These are phyloP conservation scores for Haliclystus octoradiatus DNA, from an alignment of 30 jellyfish, hydroid and myxozoan genomes.

Conservation along the genomic window DNA sequence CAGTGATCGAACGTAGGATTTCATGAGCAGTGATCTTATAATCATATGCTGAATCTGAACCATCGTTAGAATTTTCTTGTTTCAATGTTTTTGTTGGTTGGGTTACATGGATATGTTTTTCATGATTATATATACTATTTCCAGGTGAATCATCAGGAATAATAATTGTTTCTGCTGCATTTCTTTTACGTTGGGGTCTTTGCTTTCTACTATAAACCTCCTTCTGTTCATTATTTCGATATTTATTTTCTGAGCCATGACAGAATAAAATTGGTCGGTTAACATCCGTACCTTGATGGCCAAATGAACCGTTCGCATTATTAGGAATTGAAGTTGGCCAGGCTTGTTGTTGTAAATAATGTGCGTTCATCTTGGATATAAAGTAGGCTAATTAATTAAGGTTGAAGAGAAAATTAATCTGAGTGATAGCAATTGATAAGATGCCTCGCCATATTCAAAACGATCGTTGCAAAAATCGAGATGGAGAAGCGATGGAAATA, in stretches of 20 bases:
- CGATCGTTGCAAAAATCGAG: too few relatives aligned
- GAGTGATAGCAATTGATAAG: too few relatives aligned
- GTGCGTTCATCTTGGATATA: too few relatives aligned
- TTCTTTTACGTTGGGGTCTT: slow-evolving; percentile 4
- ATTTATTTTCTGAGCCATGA: not conserved
- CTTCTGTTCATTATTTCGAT: too few relatives aligned
- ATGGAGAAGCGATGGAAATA: too few relatives aligned
- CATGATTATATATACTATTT: slow-evolving; percentile 9
- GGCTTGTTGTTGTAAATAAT: too few relatives aligned
- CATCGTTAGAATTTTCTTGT: slow-evolving; percentile 36
- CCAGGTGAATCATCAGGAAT: slow-evolving; percentile 94
- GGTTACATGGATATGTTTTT: not conserved
- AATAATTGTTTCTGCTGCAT: slow-evolving; percentile 63
- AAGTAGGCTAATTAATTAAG: too few relatives aligned
- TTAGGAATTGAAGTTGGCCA: too few relatives aligned
- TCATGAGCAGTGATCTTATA: slow-evolving; percentile 92
- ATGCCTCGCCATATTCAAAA: too few relatives aligned
- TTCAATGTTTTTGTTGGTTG: slow-evolving; percentile 23
- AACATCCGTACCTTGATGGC: too few relatives aligned
- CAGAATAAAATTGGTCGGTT: not conserved
- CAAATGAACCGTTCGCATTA: too few relatives aligned
- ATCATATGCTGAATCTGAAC: slow-evolving; percentile 77
- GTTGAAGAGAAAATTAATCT: too few relatives aligned
- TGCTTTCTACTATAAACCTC: not conserved
- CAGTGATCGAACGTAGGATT: slow-evolving; percentile 84